Percentiles rank a stretch among this genome's conserved stretches.
These are phyloP conservation scores for Spisula solida DNA, from an alignment of 2,888 invertebrate species.

Conservation along the genomic window DNA sequence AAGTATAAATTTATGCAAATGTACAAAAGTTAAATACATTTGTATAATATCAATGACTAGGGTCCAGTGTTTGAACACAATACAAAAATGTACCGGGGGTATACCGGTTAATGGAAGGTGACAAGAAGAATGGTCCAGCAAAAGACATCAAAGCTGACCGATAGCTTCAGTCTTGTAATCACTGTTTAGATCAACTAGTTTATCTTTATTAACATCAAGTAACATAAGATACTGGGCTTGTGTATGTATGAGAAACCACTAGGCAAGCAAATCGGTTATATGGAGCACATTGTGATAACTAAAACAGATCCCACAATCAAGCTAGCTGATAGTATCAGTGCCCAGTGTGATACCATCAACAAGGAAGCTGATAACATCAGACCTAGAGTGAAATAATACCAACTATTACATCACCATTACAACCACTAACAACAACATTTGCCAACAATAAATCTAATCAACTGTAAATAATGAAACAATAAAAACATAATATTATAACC, in stretches of 20 bases:
- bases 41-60: too few species aligned
- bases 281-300: conserved; percentile 27
- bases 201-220: conserved; percentile 14
- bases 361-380: conserved; percentile 35
- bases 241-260: conserved; percentile 14
- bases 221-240: conserved; percentile 4
- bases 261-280: not conserved
- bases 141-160: conserved; percentile 22
- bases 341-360: conserved; percentile 47
- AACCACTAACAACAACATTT: conserved; percentile 21
- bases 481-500: conserved; percentile 4
- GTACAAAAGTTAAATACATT: too few species aligned
- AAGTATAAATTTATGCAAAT: not conserved
- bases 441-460: conserved; percentile 33
- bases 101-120: not conserved
- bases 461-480: conserved; percentile 30
- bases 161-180: conserved; percentile 17
- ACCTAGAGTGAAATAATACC: not conserved
- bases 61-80: too few species aligned
- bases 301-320: conserved; percentile 34
- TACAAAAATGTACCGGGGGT: not conserved
- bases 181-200: not conserved
- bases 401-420: conserved; percentile 33
- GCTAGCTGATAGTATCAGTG: conserved; percentile 21
- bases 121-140: not conserved